phyloP scores from a whole-genome alignment of 2,113 vertebrate species.

The Proteles cristata region DNA sequence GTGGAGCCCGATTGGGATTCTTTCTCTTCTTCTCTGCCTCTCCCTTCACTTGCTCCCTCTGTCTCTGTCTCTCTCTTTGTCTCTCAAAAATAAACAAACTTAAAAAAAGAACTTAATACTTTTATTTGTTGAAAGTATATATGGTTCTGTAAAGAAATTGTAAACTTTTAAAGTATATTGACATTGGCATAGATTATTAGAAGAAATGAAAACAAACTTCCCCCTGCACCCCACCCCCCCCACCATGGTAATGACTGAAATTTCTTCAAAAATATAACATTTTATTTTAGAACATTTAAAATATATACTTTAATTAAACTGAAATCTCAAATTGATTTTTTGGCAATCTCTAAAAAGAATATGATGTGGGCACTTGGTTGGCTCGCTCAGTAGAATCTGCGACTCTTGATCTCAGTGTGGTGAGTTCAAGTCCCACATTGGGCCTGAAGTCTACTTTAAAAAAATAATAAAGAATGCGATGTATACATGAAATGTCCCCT shows the following conservation, averaged over 20 bases:
- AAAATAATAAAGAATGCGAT: too few species aligned
- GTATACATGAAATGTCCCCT: neutral
- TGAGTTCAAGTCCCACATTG: too few species aligned
- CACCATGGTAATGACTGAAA: neutral
- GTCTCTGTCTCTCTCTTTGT: too few species aligned
- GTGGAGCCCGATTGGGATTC: too few species aligned
- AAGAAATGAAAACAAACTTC: neutral
- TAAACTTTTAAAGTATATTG: neutral
- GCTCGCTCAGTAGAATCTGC: too few species aligned
- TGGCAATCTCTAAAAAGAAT: conserved; percentile 1
- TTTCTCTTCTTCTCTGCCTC: too few species aligned
- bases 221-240: too few species aligned
- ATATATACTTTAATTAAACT: neutral
- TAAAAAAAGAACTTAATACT: neutral
- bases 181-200: neutral
- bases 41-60: too few species aligned
- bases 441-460: too few species aligned
- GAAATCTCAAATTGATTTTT: conserved; percentile 43
- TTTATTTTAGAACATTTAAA: neutral
- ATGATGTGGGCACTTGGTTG: neutral
- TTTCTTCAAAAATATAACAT: neutral
- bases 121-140: neutral
- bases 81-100: too few species aligned
- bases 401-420: too few species aligned
- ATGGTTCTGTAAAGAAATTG: neutral